Base-by-base conservation (phyloP, 23 tunicate genomes). In the Ascidia mentula region DNA sequence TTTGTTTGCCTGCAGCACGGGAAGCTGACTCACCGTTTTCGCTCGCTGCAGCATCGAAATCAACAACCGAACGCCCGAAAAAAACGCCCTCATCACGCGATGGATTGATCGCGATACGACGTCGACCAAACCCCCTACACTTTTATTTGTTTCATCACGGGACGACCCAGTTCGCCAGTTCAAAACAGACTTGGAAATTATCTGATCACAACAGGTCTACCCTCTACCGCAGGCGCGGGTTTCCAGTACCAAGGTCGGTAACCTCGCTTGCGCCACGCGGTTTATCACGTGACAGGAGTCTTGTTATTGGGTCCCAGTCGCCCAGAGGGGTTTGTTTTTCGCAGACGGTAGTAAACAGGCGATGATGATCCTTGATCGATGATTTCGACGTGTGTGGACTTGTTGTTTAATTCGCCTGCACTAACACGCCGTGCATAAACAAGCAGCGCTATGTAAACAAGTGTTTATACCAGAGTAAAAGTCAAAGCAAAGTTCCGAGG, bases 1-100 rank as follows among this genome's bases (percentile, higher is more conserved):
- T 28, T 53, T 53, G 65, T 53, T 53, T 53, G 65, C 65, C 65
- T 53, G 22, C 65, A 53, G 28, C 65, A 53, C 65, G 65, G 65
- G 24, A 53, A 20, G 65, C 65, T 53, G 24, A n/a, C n/a, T n/a
- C n/a, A n/a, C n/a, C n/a, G n/a, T n/a, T n/a, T n/a, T n/a, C n/a
- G n/a, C n/a, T n/a, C n/a, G n/a, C n/a, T n/a, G 13, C 65, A 9
- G 65, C 65, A 53, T 53, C 13, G 65, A 53, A 53, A 53, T 53
- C 65, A 53, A 53, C 65, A 53, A 28, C 65, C 22, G 12, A 26
- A 28, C 65, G 7, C n/a, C n/a, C n/a, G 65, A 53, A 3, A 53
- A 42, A 53, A 53, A 53, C 65, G 24, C 65, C 24, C 13, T 3
- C 22, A 5, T 28, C 28, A 53, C 65, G 53, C 53, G 15, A 3